phyloP scores from a whole-genome alignment of 2,888 invertebrate genomes.

The Megalurothrips usitatus region DNA sequence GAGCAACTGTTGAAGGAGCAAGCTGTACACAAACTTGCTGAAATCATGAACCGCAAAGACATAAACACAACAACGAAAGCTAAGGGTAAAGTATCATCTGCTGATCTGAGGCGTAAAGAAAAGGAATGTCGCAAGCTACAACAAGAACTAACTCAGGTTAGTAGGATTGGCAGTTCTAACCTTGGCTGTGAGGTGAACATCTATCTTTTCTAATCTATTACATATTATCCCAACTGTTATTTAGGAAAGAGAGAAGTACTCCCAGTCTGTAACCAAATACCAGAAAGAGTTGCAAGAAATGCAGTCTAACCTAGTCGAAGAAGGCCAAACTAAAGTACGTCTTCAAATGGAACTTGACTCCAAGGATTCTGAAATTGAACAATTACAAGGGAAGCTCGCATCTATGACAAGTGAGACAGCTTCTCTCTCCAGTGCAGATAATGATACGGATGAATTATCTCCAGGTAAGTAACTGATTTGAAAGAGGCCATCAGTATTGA shows the following conservation, averaged over 20 bases:
- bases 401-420: constrained; percentile 80
- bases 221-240: constrained; percentile 31
- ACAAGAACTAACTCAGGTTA: constrained; percentile 77
- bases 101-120: constrained; percentile 81
- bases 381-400: constrained; percentile 78
- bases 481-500: not conserved
- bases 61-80: constrained; percentile 59
- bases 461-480: constrained; percentile 37
- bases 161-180: not conserved
- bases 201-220: not conserved
- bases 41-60: constrained; percentile 92
- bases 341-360: constrained; percentile 95
- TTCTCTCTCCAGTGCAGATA: constrained; percentile 85
- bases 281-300: constrained; percentile 82
- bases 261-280: constrained; percentile 76
- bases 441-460: constrained; percentile 54
- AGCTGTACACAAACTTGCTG: constrained; percentile 95
- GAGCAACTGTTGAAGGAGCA: constrained; percentile 85
- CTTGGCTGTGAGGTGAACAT: not conserved
- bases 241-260: constrained; percentile 88
- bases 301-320: constrained; percentile 76
- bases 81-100: constrained; percentile 72
- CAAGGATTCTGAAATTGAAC: constrained; percentile 94
- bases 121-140: constrained; percentile 92
- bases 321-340: constrained; percentile 68